A percentile compares a stretch with the other conserved stretches of the same genome.
phyloP scores from a whole-genome alignment of 2,113 vertebrate genomes.

The Mesembrinibis cayennensis region DNA sequence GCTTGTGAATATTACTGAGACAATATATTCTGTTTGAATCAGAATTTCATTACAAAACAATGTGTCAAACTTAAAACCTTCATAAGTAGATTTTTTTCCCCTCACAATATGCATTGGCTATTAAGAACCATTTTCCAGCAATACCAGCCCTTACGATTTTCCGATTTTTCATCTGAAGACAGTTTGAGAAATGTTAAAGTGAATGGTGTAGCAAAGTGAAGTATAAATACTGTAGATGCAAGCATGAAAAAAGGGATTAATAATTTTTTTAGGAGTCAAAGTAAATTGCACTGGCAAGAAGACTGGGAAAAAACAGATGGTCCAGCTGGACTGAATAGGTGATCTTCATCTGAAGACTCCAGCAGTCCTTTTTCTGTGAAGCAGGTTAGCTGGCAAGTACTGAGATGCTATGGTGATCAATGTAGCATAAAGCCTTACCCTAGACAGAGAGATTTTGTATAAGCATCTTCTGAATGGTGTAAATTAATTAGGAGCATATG shows the following conservation, averaged over 20 bases:
- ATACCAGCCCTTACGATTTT: neutral
- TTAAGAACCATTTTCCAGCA: neutral
- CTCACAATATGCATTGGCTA: neutral
- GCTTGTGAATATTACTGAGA: neutral
- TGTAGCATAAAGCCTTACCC: neutral
- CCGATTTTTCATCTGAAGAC: neutral
- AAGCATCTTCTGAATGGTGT: neutral
- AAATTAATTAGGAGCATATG: conserved; percentile 2
- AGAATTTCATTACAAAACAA: neutral
- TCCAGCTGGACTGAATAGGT: neutral
- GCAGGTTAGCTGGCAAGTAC: neutral
- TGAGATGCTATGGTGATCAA: neutral
- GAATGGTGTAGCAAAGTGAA: neutral
- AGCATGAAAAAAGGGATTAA: neutral
- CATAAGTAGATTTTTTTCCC: neutral
- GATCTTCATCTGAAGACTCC: neutral
- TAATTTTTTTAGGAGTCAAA: neutral
- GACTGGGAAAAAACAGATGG: neutral
- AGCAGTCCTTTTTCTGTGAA: neutral
- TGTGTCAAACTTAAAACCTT: neutral
- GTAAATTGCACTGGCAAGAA: neutral
- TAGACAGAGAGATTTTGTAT: neutral
- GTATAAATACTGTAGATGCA: neutral
- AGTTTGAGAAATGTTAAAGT: neutral
- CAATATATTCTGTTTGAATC: neutral